Evolutionary conservation across 2,797 vertebrate genomes (phyloP).

Genomic region (Microhierax caerulescens): DNA sequence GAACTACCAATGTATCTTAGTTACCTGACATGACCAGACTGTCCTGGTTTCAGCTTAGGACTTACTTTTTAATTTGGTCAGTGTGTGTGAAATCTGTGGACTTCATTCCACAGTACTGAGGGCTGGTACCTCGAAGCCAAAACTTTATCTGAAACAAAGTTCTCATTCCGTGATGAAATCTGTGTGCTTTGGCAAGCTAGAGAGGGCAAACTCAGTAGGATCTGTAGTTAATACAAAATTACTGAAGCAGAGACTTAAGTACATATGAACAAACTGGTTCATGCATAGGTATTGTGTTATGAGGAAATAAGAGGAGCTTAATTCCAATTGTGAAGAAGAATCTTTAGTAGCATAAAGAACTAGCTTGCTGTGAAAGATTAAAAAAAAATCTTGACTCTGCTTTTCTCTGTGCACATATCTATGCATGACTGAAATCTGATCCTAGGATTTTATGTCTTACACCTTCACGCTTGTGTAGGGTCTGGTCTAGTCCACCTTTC

Average conservation of each 20-base stretch:
- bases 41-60: too few relatives aligned
- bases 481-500: background rate
- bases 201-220: background rate
- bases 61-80: background rate
- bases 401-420: background rate
- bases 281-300: background rate
- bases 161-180: background rate
- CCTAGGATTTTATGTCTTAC: background rate
- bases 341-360: background rate
- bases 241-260: background rate
- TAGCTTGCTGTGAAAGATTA: background rate
- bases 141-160: background rate
- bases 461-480: background rate
- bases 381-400: background rate
- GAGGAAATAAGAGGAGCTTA: background rate
- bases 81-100: background rate
- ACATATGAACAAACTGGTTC: background rate
- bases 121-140: background rate
- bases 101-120: too few relatives aligned
- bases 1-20: background rate
- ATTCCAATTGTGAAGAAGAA: background rate
- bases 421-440: background rate
- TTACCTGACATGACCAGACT: background rate
- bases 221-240: background rate
- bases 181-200: background rate